Base-by-base conservation (phyloP, 1,140 invertebrate genomes). In the Ceratosolen solmsi region DNA sequence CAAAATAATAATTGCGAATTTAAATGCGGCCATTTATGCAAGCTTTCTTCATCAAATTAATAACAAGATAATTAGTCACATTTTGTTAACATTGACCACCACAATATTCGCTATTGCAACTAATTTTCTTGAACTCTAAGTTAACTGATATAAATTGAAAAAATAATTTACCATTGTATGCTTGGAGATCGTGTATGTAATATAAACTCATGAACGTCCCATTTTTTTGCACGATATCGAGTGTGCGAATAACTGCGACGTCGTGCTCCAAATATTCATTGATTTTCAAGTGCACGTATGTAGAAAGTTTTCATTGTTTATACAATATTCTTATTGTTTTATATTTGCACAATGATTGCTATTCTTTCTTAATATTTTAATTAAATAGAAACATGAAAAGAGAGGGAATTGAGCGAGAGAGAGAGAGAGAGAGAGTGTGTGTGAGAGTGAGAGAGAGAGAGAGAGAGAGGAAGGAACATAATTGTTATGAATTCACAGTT, bases 201-300 rank as follows among this genome's bases (percentile, higher is more conserved):
- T 72, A 38, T 30, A 30, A 46, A 46, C 13, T 41, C 9, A 15
- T 1, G n/a, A 1, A 20, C 49, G 49, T 75, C 60, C 60, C 33
- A 30, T 58, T 81, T 75, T 75, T 63, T 65, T 49, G 11, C 51
- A 30, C 41, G 25, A 38, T 30, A 58, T 30, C 79, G 79, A 41
- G 79, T 27, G 46, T 30, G 9, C 60, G 56, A 65, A 68, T 68
- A 80, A 80, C 71, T 74, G 46, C 58, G 56, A 65, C 46, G 74
- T 15, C 46, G 60, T 70, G 79, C 72, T 76, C 79, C 49, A 81
- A 81, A 75, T 81, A 51, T 25, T 75, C 73, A 63, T 68, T 76
- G 60, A 76, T 65, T 54, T 81, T 70, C 60, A 56, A 81, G 60
- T 70, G 25, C 68, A 22, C 25, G 38, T 36, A 13, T 17, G 2